A percentile compares a stretch with the other conserved stretches of the same genome.
phyloP scores from a whole-genome alignment of 1,140 invertebrate genomes.

The Drosophila azteca region DNA sequence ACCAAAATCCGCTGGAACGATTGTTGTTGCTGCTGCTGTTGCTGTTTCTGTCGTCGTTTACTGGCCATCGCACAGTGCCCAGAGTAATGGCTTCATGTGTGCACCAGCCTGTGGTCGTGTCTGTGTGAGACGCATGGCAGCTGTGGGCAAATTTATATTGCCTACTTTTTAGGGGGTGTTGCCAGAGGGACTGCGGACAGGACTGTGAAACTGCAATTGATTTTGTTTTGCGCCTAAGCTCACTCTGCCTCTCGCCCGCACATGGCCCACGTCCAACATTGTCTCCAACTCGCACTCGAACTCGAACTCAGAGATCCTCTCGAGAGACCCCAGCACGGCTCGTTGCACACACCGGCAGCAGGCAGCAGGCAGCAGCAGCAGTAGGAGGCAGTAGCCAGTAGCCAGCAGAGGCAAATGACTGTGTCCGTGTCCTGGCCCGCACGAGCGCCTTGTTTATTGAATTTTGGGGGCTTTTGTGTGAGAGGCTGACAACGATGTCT shows the following conservation, averaged over 20 bases:
- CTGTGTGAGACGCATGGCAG: slow-evolving; percentile 43
- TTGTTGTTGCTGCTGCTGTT: slow-evolving; percentile 24
- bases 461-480: slow-evolving; percentile 62
- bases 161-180: slow-evolving; percentile 57
- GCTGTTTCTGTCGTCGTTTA: slow-evolving; percentile 29
- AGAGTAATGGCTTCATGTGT: slow-evolving; percentile 61
- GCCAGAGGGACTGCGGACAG: slow-evolving; percentile 3
- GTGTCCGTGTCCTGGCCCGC: slow-evolving; percentile 47
- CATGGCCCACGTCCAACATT: slow-evolving; percentile 45
- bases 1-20: slow-evolving; percentile 31
- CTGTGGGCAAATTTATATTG: slow-evolving; percentile 76
- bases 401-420: slow-evolving; percentile 2
- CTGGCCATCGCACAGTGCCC: slow-evolving; percentile 28
- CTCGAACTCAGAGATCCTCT: slow-evolving; percentile 22
- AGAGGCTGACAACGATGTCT: slow-evolving; percentile 42
- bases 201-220: slow-evolving; percentile 57
- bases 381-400: not conserved
- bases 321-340: slow-evolving; percentile 40
- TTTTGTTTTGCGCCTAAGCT: slow-evolving; percentile 66
- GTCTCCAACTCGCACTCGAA: slow-evolving; percentile 42
- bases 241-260: slow-evolving; percentile 15
- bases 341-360: slow-evolving; percentile 27
- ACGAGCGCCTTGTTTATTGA: slow-evolving; percentile 79
- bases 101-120: slow-evolving; percentile 8
- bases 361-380: no score